phyloP scores from a whole-genome alignment of 2,888 invertebrate species.

The Tenthredo livida region DNA sequence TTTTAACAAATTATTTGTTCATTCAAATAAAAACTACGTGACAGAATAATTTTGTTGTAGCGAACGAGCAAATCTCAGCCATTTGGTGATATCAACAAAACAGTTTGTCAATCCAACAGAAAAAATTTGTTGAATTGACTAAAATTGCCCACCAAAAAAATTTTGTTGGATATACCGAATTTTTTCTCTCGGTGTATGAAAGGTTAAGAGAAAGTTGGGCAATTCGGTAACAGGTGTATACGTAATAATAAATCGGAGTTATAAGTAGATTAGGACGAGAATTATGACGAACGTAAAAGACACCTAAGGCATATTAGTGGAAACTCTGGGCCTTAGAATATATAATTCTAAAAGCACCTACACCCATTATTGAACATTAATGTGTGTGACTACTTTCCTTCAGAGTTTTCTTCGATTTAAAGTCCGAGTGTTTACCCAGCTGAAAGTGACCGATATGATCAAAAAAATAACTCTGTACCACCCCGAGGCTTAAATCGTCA shows the following conservation, averaged over 20 bases:
- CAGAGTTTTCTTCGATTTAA: background rate
- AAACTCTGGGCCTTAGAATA: background rate
- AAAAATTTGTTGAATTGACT: no score
- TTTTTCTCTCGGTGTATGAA: no score
- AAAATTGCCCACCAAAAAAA: no score
- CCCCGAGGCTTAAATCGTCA: constrained; percentile 8
- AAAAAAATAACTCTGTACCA: background rate
- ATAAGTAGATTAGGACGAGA: background rate
- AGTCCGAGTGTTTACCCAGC: background rate
- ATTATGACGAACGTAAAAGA: background rate
- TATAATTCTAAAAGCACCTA: background rate
- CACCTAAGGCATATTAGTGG: background rate
- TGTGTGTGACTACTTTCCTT: background rate
- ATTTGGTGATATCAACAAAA: no score
- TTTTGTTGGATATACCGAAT: no score
- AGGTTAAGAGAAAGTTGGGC: background rate
- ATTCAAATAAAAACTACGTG: no score
- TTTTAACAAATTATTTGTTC: no score
- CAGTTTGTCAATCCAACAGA: no score
- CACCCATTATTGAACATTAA: background rate
- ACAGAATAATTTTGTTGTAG: no score
- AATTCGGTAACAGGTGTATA: background rate
- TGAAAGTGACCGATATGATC: background rate
- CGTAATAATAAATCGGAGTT: background rate
- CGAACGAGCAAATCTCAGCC: no score